Base-by-base conservation (phyloP, 1,140 invertebrate genomes). In the Brachionus rotundiformis region DNA sequence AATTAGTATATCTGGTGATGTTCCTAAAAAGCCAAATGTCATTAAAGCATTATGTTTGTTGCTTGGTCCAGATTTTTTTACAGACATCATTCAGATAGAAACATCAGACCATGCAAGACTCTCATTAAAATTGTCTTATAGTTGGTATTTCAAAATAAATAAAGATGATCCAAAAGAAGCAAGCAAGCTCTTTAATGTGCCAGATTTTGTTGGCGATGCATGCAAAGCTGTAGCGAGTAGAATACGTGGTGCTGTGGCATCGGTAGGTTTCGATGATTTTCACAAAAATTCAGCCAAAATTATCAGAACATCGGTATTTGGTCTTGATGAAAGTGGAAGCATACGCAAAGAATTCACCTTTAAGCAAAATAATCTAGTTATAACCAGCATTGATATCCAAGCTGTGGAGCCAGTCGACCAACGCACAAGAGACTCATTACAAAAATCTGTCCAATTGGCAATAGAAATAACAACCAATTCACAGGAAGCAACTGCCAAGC, bases 391-490 rank as follows among this genome's bases (percentile, higher is more conserved):
- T 77, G 90, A 90, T 84, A 89, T 90, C 82, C 89, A 90, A 83
- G 89, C 88, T 44, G 89, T 90, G 11, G 90, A 90, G 84, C 90
- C 90, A n/a, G 89, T 90, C 0, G 90, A 90, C 84, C 89, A 90
- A 84, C 83, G 89, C 49, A 90, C 90, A 7, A 83, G 89, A 41
- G 90, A 90, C 84, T 85, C 90, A 1, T 85, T 90, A 16, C 88
- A 89, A 85, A 90, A 90, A 82, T 89, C 89, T 73, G 90, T 90
- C 13, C 90, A 90, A 75, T 84, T 90, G 36, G 90, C 90, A 59
- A 90, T 90, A 82, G 90, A 89, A 31, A 89, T 89, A 81, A 88
- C 88, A 16, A 90, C 90, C 59, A 89, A 90, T 83, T 90, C 89
- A 29, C 89, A 90, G 84, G 86, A 87, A 83, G 86, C 86, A 8